Base-by-base conservation (phyloP, 2,797 vertebrate genomes). In the Adrianichthys oophorus region DNA sequence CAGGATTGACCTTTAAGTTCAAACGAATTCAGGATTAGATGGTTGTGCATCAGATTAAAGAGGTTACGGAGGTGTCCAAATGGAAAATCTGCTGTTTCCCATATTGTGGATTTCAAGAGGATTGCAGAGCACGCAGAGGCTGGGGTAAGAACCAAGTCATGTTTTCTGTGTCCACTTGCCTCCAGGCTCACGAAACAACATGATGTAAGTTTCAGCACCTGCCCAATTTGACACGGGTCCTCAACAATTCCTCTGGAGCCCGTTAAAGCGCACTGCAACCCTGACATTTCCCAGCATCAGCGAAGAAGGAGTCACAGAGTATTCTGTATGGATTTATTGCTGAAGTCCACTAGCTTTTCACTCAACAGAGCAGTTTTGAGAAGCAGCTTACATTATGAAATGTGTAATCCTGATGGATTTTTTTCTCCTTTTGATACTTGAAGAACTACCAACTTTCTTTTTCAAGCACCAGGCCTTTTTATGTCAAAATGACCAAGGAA, bases 1-100 rank as follows among this genome's bases (percentile, higher is more conserved):
- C 41, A 44, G 56, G 65, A 85, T 85, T 45, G 24, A 77, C 82
- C 70, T 62, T 70, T 46, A 76, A 79, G 48, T 55, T 69, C 60
- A 51, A 71, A 68, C 51, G 69, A 80, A 76, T 77, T 74, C 71
- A 68, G 55, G 65, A 58, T 73, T 63, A 65, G 57, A 75, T 56
- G 56, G 58, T 53, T 17, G 61, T 48, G 43, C 41, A 21, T 15
- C 50, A 46, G 58, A 68, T 57, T 54, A 41, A 46, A 52, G 41
- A 48, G 59, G 49, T 21, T 26, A 13, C 24, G 52, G 41, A 50
- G 60, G 51, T 23, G 59, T 48, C 62, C 4, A 51, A 49, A 57
- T 45, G 8, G 48, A 26, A 48, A 57, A 56, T 53, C 41, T 45
- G 23, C 10, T 13, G 8, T 41, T 4, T 23, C 12, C 57, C 19